Percentiles rank a stretch among this genome's conserved stretches.
Conservation (phyloP, 64 coral and sea anemone genomes). For the Montipora sp. region DNA sequence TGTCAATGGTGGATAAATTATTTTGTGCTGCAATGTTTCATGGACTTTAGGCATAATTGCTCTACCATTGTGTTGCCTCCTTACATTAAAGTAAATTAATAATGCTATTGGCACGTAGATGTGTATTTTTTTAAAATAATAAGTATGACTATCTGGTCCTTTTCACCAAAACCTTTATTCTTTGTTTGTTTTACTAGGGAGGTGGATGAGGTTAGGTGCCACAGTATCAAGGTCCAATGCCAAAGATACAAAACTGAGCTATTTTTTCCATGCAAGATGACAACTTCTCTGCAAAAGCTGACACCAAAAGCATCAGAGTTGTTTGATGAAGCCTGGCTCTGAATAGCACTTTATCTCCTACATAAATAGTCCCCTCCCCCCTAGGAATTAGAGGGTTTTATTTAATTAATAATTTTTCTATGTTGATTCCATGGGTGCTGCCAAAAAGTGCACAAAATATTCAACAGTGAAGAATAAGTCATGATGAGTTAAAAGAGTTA, state of each 20-base stretch:
- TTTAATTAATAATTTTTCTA: too few species aligned
- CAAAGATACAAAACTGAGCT: not conserved
- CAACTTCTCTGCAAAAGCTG: slow-evolving; percentile 36
- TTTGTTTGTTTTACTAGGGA: slow-evolving; percentile 9
- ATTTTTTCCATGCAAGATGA: not conserved
- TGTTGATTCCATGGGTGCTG: not conserved
- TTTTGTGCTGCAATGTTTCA: too few species aligned
- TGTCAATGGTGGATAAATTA: too few species aligned
- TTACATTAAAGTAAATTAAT: too few species aligned
- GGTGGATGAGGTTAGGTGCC: slow-evolving; percentile 70
- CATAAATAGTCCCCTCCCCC: not conserved
- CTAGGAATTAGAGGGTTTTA: too few species aligned
- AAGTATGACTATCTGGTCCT: not conserved
- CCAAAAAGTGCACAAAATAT: not conserved
- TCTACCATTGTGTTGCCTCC: too few species aligned
- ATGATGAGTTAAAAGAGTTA: too few species aligned
- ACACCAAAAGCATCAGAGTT: not conserved
- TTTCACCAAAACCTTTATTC: not conserved
- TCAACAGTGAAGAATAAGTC: not conserved
- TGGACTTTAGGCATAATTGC: too few species aligned
- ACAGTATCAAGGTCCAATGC: not conserved
- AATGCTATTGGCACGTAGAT: too few species aligned
- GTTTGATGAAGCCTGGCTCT: slow-evolving; percentile 21
- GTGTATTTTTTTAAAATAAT: too few species aligned
- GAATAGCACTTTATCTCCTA: not conserved